Evolutionary conservation across 2,797 vertebrate genomes (phyloP), one percentile per base, ranked within the genome.

Genomic region (Dallia pectoralis): DNA sequence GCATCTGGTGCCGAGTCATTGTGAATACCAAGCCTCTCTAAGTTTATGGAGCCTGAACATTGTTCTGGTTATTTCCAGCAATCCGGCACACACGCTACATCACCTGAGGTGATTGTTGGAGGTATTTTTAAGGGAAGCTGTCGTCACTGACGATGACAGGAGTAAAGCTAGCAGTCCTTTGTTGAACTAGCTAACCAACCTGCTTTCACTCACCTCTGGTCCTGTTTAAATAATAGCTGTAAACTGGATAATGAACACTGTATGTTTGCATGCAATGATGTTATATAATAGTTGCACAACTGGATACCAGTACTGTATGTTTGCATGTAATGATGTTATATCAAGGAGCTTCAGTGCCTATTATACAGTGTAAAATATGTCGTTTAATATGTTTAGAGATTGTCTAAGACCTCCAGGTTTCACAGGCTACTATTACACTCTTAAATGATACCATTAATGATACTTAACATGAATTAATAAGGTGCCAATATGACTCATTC

Each of bases 341-440:
- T 4, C 62, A 63, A 19, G 22, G 22, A 22, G 2, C 12, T 44
- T 44, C 40, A 53, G 64, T 59, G 65, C 16, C 66, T 63, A n/a
- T 51, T 40, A 64, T 47, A 65, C 53, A 22, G 53, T 68, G 8
- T 69, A 29, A 27, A 22, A 4, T 18, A 36, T 36, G 18, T 51
- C 19, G 11, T 69, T n/a, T 62, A 1, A 33, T 15, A 73, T 36
- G 33, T 73, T 67, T 29, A 25, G 27, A n/a, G 33, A 3, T 40
- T 40, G 18, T 65, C 6, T 66, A 66, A n/a, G 64, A 66, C 19
- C 6, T 11, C 1, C 51, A 11, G 40, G 27, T 65, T 66, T 72
- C 33, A 9, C 29, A 66, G 62, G 66, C 71, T 73, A 66, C 27
- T 66, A 49, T 27, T 40, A 44, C 3, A 51, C 12, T 25, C 61